phyloP scores from a whole-genome alignment of 2,888 invertebrate genomes.

The Andricus curvator region DNA sequence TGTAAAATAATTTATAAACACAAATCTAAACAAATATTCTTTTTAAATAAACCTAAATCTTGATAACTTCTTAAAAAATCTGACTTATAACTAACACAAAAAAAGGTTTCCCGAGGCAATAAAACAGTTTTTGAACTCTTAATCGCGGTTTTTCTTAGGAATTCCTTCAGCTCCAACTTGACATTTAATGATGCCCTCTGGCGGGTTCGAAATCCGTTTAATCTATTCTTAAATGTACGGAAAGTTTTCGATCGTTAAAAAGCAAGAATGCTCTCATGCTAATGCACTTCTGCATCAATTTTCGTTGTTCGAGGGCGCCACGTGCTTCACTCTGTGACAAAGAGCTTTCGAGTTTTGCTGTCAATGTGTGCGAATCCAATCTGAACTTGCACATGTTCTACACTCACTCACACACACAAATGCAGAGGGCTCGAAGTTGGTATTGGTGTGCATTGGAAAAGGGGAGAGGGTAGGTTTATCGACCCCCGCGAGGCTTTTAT shows the following conservation, averaged over 20 bases:
- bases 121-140: too few relatives aligned
- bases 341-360: background rate
- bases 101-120: too few relatives aligned
- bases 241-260: constrained; percentile 24
- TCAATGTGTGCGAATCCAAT: background rate
- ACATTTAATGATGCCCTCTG: constrained; percentile 27
- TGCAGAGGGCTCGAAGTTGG: background rate
- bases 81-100: too few relatives aligned
- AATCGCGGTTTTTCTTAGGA: background rate
- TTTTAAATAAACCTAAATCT: too few relatives aligned
- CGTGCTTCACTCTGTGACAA: constrained; percentile 23
- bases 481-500: constrained; percentile 20
- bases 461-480: constrained; percentile 19
- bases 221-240: constrained; percentile 1
- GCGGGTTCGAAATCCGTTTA: background rate
- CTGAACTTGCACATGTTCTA: background rate
- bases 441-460: background rate
- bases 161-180: background rate
- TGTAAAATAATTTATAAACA: too few relatives aligned
- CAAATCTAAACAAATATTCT: too few relatives aligned
- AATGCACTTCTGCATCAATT: background rate
- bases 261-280: constrained; percentile 7
- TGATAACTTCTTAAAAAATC: too few relatives aligned
- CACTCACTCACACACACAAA: background rate
- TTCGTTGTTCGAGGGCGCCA: constrained; percentile 33